Conservation (phyloP, 2,797 vertebrate species). For the Coregonus sp. region DNA sequence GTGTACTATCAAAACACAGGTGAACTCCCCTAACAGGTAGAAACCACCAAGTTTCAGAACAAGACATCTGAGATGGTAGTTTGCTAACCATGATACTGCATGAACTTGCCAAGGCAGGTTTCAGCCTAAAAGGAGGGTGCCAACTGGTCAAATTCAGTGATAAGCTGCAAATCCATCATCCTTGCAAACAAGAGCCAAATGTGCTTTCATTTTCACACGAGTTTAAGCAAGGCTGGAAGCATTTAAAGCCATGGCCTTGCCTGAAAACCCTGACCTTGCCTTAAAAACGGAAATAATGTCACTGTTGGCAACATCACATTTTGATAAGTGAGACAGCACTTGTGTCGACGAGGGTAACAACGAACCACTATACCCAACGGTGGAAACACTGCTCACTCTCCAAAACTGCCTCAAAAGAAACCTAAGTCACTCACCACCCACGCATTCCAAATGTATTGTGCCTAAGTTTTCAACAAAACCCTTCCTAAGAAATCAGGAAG, state of each 20-base stretch:
- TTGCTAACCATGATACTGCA: not conserved
- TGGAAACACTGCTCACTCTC: not conserved
- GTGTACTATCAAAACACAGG: not conserved
- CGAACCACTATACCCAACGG: not conserved
- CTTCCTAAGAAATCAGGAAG: slow-evolving; percentile 35
- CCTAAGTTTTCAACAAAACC: slow-evolving; percentile 21
- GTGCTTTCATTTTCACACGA: too few species aligned
- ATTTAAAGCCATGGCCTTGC: not conserved
- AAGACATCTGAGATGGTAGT: not conserved
- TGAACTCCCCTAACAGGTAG: too few species aligned
- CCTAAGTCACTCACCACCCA: not conserved
- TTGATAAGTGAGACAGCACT: not conserved
- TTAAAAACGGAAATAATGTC: not conserved
- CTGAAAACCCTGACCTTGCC: not conserved
- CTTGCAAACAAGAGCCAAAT: not conserved
- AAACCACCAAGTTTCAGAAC: not conserved
- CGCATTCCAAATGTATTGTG: slow-evolving; percentile 8
- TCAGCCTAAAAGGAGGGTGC: not conserved
- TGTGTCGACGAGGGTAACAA: not conserved
- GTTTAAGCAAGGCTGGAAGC: not conserved
- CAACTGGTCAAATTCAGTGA: not conserved
- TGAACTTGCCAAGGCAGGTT: not conserved
- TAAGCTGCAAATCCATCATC: not conserved
- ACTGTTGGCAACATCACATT: not conserved
- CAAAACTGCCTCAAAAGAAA: not conserved